Evolutionary conservation across 53 echinoderm and acorn worm species (phyloP).

Genomic region (Henricia sp.): DNA sequence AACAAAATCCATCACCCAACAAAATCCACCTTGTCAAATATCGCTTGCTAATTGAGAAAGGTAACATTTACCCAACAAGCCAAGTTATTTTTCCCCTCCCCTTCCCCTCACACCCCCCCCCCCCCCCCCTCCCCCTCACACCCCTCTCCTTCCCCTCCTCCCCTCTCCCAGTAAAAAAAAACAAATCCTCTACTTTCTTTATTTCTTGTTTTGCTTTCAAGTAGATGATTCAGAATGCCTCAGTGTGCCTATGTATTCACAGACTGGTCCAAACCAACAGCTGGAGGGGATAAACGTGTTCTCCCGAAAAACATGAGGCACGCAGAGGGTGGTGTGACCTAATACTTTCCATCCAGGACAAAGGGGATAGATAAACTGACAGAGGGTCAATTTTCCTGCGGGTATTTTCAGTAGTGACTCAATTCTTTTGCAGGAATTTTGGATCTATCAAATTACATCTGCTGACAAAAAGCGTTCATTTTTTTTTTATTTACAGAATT

Average conservation of each 20-base stretch:
- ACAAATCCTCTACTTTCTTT: background rate
- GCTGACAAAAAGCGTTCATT: no score
- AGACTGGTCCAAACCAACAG: background rate
- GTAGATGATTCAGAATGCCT: slow-evolving; percentile 23
- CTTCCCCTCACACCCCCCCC: background rate
- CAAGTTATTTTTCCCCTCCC: background rate
- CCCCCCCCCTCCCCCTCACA: background rate
- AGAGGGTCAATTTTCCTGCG: no score
- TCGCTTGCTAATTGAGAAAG: no score
- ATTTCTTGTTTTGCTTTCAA: background rate
- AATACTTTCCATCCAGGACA: no score
- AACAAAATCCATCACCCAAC: no score
- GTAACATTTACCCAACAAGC: slow-evolving; percentile 3
- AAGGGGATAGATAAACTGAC: no score
- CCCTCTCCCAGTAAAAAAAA: background rate
- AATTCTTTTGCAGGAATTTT: no score
- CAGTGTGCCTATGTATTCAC: background rate
- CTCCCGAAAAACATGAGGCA: background rate
- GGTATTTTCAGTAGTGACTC: no score
- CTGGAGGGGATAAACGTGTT: background rate
- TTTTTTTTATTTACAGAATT: no score
- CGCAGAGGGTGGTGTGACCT: background rate
- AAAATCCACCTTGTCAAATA: no score
- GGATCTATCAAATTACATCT: no score
- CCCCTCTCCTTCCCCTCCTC: background rate